Evolutionary conservation across 2,888 invertebrate genomes (phyloP), one percentile per base, ranked within the genome.

Genomic region (Chrysotoxum bicinctum): DNA sequence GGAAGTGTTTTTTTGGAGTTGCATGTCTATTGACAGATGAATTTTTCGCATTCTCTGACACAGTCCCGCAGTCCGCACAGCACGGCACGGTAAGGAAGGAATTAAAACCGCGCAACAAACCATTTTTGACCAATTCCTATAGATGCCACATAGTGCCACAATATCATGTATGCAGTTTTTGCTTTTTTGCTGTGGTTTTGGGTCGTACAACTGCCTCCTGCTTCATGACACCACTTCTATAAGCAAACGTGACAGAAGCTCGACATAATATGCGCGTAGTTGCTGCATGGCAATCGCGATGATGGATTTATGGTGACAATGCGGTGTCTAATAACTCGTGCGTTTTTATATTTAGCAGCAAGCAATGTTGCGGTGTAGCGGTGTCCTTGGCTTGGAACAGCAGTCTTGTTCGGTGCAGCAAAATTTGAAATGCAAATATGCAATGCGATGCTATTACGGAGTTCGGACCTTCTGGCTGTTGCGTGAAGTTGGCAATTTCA

Each of bases 281-380:
- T 60, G 56, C 40, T 50, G 50, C 70, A 23, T 45, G 32, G 37
- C 68, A 48, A 82, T 74, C 50, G 32, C 40, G 54, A 81, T 85
- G 85, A 85, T 81, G 76, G 77, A 85, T 85, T 85, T 85, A 85
- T 81, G 81, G 69, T 81, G 85, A 85, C 85, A 81, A 81, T 85
- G 80, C 50, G 68, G 75, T 84, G 80, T 75, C 80, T 84, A 84
- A 84, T 84, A 84, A 84, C 72, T 84, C 60, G 84, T 75, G 74
- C 48, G 75, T 78, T 75, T 85, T 76, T 83, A 64, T 74, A 80
- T 72, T 80, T 66, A 54, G 72, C 58, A 48, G 21, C 60, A 64
- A 48, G 21, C 60, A 70, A 14, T 45, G 52, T 12, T 52, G 16
- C 10, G 12, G 30, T 35, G 10, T n/a, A 6, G 60, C 19, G 43